These are phyloP conservation scores for Empis stercorea DNA, from an alignment of 2,888 invertebrate genomes.

Conservation along the genomic window DNA sequence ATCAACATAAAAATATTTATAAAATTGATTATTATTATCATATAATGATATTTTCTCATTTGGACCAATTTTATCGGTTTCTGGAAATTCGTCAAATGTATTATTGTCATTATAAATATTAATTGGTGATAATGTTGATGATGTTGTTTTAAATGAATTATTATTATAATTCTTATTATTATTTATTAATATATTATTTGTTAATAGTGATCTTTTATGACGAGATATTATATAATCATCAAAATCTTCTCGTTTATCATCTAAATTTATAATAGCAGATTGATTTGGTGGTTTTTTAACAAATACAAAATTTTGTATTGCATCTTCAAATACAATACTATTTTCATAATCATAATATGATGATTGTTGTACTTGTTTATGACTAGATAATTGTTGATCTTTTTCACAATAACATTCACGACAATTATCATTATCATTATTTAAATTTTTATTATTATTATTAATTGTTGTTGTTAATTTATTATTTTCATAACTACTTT, in stretches of 20 bases:
- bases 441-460: too few species aligned
- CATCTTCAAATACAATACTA: slow-evolving; percentile 64
- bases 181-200: too few species aligned
- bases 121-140: background rate
- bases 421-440: too few species aligned
- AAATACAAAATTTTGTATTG: slow-evolving; percentile 64
- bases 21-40: slow-evolving; percentile 15
- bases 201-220: slow-evolving; percentile 15
- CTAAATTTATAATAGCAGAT: background rate
- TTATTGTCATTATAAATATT: background rate
- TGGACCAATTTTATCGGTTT: background rate
- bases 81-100: background rate
- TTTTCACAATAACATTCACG: too few species aligned
- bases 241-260: slow-evolving; percentile 25
- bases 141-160: too few species aligned
- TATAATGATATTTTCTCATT: background rate
- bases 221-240: slow-evolving; percentile 4
- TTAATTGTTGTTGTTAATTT: too few species aligned
- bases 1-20: slow-evolving; percentile 15
- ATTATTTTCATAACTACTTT: too few species aligned
- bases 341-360: slow-evolving; percentile 13
- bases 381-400: too few species aligned
- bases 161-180: too few species aligned
- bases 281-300: slow-evolving; percentile 18
- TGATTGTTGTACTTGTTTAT: too few species aligned